Percentiles rank a stretch among this genome's conserved stretches.
phyloP scores from a whole-genome alignment of 2,888 invertebrate species.

The Heteropelma amictum region DNA sequence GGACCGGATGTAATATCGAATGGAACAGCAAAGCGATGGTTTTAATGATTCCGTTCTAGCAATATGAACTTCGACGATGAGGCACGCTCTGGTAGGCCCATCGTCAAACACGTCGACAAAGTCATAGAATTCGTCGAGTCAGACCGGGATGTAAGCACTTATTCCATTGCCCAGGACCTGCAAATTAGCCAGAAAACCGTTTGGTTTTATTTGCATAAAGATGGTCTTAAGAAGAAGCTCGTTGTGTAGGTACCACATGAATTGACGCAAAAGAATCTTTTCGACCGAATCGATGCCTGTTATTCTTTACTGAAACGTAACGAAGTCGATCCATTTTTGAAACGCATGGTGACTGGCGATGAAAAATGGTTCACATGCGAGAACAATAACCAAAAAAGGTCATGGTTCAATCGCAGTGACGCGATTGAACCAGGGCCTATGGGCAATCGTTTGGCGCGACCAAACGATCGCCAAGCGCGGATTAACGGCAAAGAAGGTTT shows the following conservation, averaged over 20 bases:
- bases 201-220: constrained; percentile 55
- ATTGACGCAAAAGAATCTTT: background rate
- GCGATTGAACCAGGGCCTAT: no score
- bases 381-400: constrained; percentile 41
- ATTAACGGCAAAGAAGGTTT: constrained; percentile 47
- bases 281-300: constrained; percentile 46
- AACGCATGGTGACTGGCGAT: constrained; percentile 56
- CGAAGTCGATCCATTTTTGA: constrained; percentile 59
- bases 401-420: constrained; percentile 26
- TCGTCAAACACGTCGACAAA: constrained; percentile 49
- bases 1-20: background rate
- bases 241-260: constrained; percentile 16
- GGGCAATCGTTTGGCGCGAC: no score
- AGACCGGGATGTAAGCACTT: background rate
- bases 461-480: constrained; percentile 31
- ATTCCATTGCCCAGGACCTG: constrained; percentile 46
- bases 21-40: background rate
- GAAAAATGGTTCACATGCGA: constrained; percentile 57
- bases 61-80: constrained; percentile 48
- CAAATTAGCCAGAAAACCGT: constrained; percentile 51
- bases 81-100: constrained; percentile 46
- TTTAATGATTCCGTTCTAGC: background rate
- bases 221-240: constrained; percentile 17
- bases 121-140: constrained; percentile 9
- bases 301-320: constrained; percentile 56